These are phyloP conservation scores for Picathartes gymnocephalus DNA, from an alignment of 2,113 vertebrate genomes.

Conservation along the genomic window DNA sequence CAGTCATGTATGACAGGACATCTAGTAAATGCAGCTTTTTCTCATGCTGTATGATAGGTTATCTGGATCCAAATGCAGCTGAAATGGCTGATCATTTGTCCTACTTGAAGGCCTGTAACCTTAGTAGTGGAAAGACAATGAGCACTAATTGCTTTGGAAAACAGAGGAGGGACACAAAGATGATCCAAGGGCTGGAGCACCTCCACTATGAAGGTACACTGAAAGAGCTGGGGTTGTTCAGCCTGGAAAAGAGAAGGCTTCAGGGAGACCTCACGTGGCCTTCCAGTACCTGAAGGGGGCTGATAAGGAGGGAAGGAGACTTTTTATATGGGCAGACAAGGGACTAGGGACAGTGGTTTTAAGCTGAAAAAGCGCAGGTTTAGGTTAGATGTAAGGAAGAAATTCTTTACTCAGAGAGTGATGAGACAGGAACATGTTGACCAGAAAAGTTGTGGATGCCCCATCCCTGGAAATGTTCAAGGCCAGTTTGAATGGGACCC, in stretches of 20 bases:
- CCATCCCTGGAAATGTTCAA: neutral
- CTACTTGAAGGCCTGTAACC: neutral
- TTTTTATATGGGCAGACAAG: neutral
- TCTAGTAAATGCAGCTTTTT: neutral
- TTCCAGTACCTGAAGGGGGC: neutral
- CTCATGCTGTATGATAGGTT: neutral
- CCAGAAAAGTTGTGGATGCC: neutral
- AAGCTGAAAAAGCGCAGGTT: neutral
- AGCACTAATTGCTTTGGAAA: neutral
- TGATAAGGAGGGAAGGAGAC: neutral
- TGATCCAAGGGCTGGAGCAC: neutral
- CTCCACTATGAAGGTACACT: neutral
- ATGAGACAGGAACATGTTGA: neutral
- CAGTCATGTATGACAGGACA: neutral
- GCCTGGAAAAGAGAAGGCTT: neutral
- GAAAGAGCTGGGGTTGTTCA: neutral
- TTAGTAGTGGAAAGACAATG: neutral
- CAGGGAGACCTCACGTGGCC: neutral
- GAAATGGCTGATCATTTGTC: neutral
- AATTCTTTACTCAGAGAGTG: neutral
- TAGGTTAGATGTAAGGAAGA: neutral
- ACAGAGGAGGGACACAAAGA: neutral
- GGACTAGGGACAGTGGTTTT: neutral
- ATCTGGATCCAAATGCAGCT: neutral
- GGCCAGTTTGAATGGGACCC: neutral